phyloP scores from a whole-genome alignment of 2,888 invertebrate genomes.

The Malthinus flaveolus region DNA sequence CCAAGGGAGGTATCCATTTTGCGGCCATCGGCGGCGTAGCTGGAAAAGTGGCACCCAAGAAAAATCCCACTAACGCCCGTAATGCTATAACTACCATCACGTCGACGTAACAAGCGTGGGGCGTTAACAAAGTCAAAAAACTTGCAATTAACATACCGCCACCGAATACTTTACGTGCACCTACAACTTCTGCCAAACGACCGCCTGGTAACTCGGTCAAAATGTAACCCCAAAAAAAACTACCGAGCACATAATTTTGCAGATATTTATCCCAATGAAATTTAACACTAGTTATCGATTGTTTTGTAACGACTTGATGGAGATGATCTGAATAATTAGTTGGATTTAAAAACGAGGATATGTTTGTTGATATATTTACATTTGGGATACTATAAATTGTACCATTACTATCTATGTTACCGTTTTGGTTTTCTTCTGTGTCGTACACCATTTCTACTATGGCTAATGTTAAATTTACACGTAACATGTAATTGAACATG shows the following conservation, averaged over 20 bases:
- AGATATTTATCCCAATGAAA: constrained; percentile 80
- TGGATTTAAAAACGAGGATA: background rate
- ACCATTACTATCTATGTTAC: constrained; percentile 39
- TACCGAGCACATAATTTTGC: constrained; percentile 79
- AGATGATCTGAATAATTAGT: background rate
- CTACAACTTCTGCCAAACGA: constrained; percentile 79
- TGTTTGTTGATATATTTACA: background rate
- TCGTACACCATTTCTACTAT: constrained; percentile 78
- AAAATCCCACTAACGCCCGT: constrained; percentile 62
- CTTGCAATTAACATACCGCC: constrained; percentile 84
- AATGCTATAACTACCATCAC: constrained; percentile 71
- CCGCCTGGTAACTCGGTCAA: constrained; percentile 89
- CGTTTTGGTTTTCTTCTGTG: constrained; percentile 31
- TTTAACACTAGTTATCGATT: constrained; percentile 46
- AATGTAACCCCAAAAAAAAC: constrained; percentile 93
- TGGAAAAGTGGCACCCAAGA: constrained; percentile 86
- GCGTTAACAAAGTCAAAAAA: constrained; percentile 78
- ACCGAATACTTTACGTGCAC: constrained; percentile 82
- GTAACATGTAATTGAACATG: constrained; percentile 87
- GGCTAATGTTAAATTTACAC: constrained; percentile 85
- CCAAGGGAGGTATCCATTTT: constrained; percentile 92
- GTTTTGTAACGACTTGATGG: constrained; percentile 10
- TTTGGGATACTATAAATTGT: background rate
- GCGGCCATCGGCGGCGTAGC: constrained; percentile 92
- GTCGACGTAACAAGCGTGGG: constrained; percentile 71